Base-by-base conservation (phyloP, 2,888 invertebrate genomes). In the Drosophila kanekoi region DNA sequence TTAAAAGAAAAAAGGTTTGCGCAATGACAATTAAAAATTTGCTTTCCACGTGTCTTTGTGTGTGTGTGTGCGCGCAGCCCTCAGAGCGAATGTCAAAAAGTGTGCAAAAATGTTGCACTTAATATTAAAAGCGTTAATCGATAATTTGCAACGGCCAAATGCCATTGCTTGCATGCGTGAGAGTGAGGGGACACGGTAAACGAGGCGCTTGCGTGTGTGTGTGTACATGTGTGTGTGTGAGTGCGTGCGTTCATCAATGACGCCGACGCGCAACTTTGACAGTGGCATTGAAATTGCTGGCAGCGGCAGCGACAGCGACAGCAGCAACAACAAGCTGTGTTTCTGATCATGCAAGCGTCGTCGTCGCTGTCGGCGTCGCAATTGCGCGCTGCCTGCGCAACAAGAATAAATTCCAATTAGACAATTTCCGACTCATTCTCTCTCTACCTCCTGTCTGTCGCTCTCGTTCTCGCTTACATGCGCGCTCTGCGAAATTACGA, bases 241-340 rank as follows among this genome's bases (percentile, higher is more conserved):
- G 23, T 33, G 16, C 44, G 59, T 49, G 57, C 16, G 56, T 59
- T 63, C 69, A 81, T 71, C 74, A 68, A 71, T 67, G 70, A 67
- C 68, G 60, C 58, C 61, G 73, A 51, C 23, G 33, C 43, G 35
- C 47, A 70, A 58, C 85, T 72, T 66, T 87, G 82, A 67, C 82
- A 81, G 57, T 87, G 87, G 85, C 82, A 87, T 85, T 82, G 87
- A 87, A 81, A 87, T 64, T 65, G 49, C 47, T 33, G 16, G 41
- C 40, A 43, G 53, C 51, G 32, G 18, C 43, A 41, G 16, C 44
- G 28, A 28, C 58, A 66, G 4, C 59, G 65, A 37, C 51, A 45
- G 33, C 48, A 68, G 45, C 32, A 61, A 45, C 60, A 44, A 38
- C 40, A 52, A 33, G 16, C 23, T 54, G 48, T 44, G 8, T 28